A percentile compares a stretch with the other conserved stretches of the same genome.
These are phyloP conservation scores for Sylvia borin DNA, from an alignment of 2,797 vertebrate genomes.

Conservation along the genomic window DNA sequence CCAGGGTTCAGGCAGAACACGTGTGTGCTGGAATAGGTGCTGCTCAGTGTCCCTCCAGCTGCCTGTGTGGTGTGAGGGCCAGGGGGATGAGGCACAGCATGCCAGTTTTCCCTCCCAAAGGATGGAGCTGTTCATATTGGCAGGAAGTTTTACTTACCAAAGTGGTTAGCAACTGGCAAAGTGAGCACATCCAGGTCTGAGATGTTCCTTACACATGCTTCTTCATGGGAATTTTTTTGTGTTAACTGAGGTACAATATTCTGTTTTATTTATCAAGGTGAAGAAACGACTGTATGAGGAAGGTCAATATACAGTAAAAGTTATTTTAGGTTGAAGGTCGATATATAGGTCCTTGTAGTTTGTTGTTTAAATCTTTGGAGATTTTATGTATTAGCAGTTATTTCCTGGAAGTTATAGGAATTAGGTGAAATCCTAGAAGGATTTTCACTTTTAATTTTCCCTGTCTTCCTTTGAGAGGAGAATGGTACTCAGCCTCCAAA, in stretches of 20 bases:
- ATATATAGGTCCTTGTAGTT: slow-evolving; percentile 44
- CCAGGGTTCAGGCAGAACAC: not conserved
- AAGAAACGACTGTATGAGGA: slow-evolving; percentile 19
- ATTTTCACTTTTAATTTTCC: slow-evolving; percentile 39
- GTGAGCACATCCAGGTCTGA: slow-evolving; percentile 41
- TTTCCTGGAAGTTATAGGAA: slow-evolving; percentile 41
- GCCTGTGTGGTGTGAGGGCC: not conserved
- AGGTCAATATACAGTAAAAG: slow-evolving; percentile 40
- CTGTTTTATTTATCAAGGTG: slow-evolving; percentile 36
- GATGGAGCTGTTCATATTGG: slow-evolving; percentile 5
- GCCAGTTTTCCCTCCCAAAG: slow-evolving; percentile 37
- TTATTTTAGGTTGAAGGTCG: slow-evolving; percentile 45
- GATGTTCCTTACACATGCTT: not conserved
- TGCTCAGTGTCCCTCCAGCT: not conserved
- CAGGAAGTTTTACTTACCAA: slow-evolving; percentile 71
- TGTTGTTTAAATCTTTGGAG: slow-evolving; percentile 43
- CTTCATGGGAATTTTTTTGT: slow-evolving; percentile 54
- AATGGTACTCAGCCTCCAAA: not conserved
- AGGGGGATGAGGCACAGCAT: not conserved
- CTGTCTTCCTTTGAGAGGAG: not conserved
- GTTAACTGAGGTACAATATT: slow-evolving; percentile 3
- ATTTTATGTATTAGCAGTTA: slow-evolving; percentile 43
- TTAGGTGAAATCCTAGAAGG: slow-evolving; percentile 10
- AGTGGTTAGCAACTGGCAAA: slow-evolving; percentile 57
- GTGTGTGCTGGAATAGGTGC: not conserved